Percentiles rank a stretch among this genome's conserved stretches.
Conservation (phyloP, 64 coral and sea anemone genomes). For the Exaiptasia diaphana region DNA sequence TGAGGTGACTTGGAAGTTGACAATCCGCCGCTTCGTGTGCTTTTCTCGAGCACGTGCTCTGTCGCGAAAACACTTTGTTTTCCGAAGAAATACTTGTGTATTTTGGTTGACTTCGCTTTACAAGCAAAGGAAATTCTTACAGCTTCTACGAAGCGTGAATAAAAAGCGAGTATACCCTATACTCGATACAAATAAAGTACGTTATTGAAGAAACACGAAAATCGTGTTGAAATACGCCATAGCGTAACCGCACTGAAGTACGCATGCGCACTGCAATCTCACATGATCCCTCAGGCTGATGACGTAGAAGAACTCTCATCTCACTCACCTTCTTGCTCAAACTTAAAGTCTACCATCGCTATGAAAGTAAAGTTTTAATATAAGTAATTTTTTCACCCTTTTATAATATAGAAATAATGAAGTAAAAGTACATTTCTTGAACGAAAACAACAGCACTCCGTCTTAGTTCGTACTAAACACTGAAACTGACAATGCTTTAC, state of each 20-base stretch:
- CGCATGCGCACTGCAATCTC: conserved; percentile 22
- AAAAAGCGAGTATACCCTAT: neutral
- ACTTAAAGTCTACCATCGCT: too few species aligned
- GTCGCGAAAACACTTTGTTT: neutral
- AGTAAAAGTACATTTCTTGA: too few species aligned
- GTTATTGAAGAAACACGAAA: neutral
- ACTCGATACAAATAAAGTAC: neutral
- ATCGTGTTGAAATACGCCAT: neutral
- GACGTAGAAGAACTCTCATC: neutral
- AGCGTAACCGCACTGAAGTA: neutral
- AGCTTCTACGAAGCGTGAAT: neutral
- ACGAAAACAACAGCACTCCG: too few species aligned
- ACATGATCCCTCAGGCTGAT: neutral
- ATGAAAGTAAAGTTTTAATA: too few species aligned
- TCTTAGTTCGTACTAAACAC: too few species aligned
- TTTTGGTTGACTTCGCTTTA: neutral
- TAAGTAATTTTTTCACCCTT: too few species aligned
- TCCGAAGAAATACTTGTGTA: neutral
- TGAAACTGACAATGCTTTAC: too few species aligned
- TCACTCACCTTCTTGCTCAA: too few species aligned
- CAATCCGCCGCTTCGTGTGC: neutral
- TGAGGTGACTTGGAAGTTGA: neutral
- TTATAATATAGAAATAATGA: too few species aligned
- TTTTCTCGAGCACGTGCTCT: neutral
- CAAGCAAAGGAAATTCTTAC: neutral